These are phyloP conservation scores for Osmerus eperlanus DNA, from an alignment of 2,113 vertebrate species.

Conservation along the genomic window DNA sequence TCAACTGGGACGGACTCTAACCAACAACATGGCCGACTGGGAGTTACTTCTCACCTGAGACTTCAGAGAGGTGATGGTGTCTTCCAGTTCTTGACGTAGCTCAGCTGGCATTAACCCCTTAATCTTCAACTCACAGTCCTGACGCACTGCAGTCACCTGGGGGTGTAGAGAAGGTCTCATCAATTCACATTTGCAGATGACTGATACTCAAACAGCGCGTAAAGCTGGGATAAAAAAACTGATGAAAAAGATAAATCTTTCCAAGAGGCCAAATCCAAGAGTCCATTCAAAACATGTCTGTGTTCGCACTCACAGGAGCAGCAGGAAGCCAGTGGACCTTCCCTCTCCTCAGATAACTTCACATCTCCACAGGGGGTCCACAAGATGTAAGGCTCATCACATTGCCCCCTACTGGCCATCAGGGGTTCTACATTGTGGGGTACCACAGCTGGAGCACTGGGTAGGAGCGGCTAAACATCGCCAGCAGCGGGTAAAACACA, in stretches of 20 bases:
- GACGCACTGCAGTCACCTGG: constrained; percentile 82
- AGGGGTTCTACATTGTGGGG: constrained; percentile 13
- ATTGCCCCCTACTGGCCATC: constrained; percentile 60
- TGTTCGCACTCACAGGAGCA: constrained; percentile 19
- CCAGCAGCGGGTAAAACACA: constrained; percentile 39
- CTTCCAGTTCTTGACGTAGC: constrained; percentile 85
- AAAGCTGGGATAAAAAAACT: no score
- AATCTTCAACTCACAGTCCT: constrained; percentile 85
- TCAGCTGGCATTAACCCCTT: constrained; percentile 88
- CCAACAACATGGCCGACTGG: not conserved
- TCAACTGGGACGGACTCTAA: not conserved
- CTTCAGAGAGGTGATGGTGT: constrained; percentile 90
- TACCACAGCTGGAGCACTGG: no score
- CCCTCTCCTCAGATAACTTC: constrained; percentile 61
- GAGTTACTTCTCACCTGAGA: constrained; percentile 22
- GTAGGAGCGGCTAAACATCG: no score
- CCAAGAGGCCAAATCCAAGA: no score
- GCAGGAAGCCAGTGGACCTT: constrained; percentile 59
- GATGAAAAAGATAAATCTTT: no score
- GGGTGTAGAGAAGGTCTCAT: constrained; percentile 20
- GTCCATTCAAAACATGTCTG: no score
- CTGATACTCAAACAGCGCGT: no score
- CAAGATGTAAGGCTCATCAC: constrained; percentile 27
- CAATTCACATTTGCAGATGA: not conserved
- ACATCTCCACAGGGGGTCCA: constrained; percentile 65